Base-by-base conservation (phyloP, 2,888 invertebrate genomes). In the Latrodectus elegans region DNA sequence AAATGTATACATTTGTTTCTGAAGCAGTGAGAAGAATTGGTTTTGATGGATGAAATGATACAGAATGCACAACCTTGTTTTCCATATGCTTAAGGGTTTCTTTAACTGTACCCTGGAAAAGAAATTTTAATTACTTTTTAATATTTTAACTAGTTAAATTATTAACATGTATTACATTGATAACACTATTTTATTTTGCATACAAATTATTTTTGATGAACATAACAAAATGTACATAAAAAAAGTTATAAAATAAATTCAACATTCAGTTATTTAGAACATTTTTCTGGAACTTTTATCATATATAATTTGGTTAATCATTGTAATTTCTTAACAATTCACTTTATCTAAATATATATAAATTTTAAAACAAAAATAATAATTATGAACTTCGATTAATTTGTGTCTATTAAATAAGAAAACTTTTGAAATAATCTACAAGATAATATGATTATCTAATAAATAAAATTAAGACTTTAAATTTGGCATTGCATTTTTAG, bases 21-120 rank as follows among this genome's bases (percentile, higher is more conserved):
- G 95, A 95, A 0, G 96, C 95, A n/a, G 95, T 95, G 26, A 97
- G 90, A 55, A 97, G 92, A 90, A 93, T 93, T 90, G 94, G 94
- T 90, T 95, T 94, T 17, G 94, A 95, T 0, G 98, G 97, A 93
- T 98, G 98, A 88, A 96, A 94, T 89, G 94, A 94, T 26, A 98
- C 90, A 0, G 97, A 97, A 89, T 96, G 95, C 0, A 97, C 94
- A 0, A 95, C 95, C 87, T 94, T 94, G 76, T 94, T 94, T 38
- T 93, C 92, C 12, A 90, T 90, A 83, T 94, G 93, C 84, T 90
- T 88, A 55, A 93, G 89, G 81, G 91, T 92, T 52, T 91, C 90
- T 8, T 91, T 89, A 1, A 95, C 93, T 90, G 94, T 94, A 8
- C 95, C 95, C 92, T 92, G 17, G 11, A 15, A 22, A 64, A 60